Evolutionary conservation across 2,113 vertebrate genomes (phyloP).

Genomic region (Psophia crepitans): DNA sequence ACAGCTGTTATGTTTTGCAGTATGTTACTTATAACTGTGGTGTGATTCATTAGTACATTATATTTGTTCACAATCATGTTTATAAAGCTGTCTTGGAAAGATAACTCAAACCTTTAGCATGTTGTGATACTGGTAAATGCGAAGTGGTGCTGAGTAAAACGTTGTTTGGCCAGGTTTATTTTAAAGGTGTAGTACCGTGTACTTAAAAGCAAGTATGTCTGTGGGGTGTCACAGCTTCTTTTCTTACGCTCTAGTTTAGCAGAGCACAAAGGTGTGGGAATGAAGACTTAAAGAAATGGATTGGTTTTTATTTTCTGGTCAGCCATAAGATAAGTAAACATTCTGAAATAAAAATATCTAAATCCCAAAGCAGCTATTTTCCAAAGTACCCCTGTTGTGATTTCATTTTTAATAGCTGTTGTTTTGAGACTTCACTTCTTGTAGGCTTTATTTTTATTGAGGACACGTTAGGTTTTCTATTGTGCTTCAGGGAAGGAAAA

Average conservation of each 20-base stretch:
- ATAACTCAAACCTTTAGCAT: background rate
- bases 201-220: background rate
- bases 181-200: background rate
- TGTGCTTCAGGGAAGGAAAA: background rate
- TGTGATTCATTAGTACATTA: background rate
- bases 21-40: background rate
- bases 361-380: background rate
- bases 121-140: background rate
- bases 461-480: background rate
- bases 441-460: background rate
- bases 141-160: background rate
- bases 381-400: background rate
- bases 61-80: background rate
- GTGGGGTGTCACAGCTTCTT: background rate
- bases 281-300: background rate
- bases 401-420: background rate
- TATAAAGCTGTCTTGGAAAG: background rate
- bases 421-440: background rate
- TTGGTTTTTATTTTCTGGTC: background rate
- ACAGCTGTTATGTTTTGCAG: accelerated
- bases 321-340: background rate
- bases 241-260: background rate
- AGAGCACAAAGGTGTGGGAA: background rate
- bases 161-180: background rate
- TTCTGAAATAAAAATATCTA: background rate